Evolutionary conservation across 2,888 invertebrate species (phyloP), one percentile per base, ranked within the genome.

Genomic region (Oegoconia quadripuncta): DNA sequence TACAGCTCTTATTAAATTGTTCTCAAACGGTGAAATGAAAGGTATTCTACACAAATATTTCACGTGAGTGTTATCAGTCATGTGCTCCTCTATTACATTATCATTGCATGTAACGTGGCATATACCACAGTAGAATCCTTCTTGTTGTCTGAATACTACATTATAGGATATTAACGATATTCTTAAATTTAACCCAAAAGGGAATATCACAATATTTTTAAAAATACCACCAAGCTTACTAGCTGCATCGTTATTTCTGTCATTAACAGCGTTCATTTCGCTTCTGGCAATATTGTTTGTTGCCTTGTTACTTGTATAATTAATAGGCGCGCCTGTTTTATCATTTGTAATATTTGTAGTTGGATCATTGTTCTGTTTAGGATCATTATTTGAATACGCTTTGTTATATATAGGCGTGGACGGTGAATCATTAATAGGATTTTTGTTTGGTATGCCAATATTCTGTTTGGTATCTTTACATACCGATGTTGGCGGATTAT

Each of bases 1-100:
- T 25, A 66, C 66, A 46, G 34, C 25, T 50, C 66, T 48, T 8
- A 64, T 55, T 6, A 62, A 34, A 35, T 66, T 41, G 12, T 18
- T 23, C 4, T 37, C 28, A 29, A 50, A 44, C 3, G 42, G 32
- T 0, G 11, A 1, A 0, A 57, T 39, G 16, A 58, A 64, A 0
- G 52, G 52, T 0, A 46, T 36, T 1, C 23, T 16, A 3, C 35
- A 39, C 8, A 61, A 3, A 1, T 16, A 15, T 1, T 20, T 22
- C 2, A 48, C 2, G 38, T 64, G 64, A 1, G n/a, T 5, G 0
- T 11, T 5, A 1, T 43, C 32, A 4, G 27, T 16, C 0, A 52
- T 22, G 30, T 62, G 62, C 1, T 2, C 1, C 1, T 13, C 8
- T 5, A 50, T 32, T 7, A 4, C 0, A 0, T 27, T 12, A n/a